A percentile compares a stretch with the other conserved stretches of the same genome.
These are phyloP conservation scores for Noctuana brunneofusca DNA, from an alignment of 2,888 invertebrate genomes.

Conservation along the genomic window DNA sequence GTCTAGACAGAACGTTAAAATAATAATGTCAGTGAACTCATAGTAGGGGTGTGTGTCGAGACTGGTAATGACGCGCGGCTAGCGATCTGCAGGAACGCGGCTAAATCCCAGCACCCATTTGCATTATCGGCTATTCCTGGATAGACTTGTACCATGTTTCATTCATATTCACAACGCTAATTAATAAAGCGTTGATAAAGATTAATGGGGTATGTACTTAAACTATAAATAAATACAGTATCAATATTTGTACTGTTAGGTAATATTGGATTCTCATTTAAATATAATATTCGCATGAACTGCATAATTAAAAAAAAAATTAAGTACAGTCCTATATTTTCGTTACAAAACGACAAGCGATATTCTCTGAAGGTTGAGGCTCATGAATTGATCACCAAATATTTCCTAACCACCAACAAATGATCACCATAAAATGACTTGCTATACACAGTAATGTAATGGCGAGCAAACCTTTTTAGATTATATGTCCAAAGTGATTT, in stretches of 20 bases:
- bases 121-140: slow-evolving; percentile 65
- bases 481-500: too few species aligned
- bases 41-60: slow-evolving; percentile 23
- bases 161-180: slow-evolving; percentile 19
- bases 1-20: neutral
- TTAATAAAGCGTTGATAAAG: neutral
- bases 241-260: neutral
- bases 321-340: too few species aligned
- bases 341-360: too few species aligned
- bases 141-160: slow-evolving; percentile 15
- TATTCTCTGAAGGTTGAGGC: too few species aligned
- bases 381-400: too few species aligned
- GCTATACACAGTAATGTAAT: neutral
- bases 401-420: neutral
- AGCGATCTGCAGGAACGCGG: slow-evolving; percentile 56
- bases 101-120: slow-evolving; percentile 64
- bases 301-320: too few species aligned
- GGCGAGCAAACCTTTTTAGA: neutral
- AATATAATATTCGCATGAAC: too few species aligned
- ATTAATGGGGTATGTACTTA: neutral
- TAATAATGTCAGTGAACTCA: slow-evolving; percentile 6
- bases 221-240: neutral
- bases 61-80: slow-evolving; percentile 51
- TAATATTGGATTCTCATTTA: too few species aligned
- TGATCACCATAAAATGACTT: too few species aligned